Conservation (phyloP, 2,797 vertebrate species). For the Lates japonicus region DNA sequence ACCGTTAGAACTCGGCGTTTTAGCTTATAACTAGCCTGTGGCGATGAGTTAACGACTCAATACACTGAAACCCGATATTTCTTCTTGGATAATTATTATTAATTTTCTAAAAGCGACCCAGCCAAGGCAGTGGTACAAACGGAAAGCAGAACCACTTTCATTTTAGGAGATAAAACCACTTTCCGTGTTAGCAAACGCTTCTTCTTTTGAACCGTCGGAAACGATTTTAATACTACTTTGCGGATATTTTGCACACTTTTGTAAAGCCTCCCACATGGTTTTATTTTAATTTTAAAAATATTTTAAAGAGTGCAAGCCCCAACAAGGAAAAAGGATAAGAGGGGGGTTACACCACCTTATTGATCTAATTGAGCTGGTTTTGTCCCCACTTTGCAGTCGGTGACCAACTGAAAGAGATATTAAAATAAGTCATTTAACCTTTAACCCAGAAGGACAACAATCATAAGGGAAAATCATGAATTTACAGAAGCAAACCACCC, state of each 20-base stretch:
- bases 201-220: conserved; percentile 84
- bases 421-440: conserved; percentile 24
- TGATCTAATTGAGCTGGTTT: conserved; percentile 74
- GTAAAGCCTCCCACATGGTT: conserved; percentile 25
- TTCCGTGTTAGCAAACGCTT: background rate
- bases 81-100: conserved; percentile 82
- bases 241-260: conserved; percentile 65
- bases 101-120: conserved; percentile 83
- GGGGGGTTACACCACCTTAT: conserved; percentile 70
- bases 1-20: conserved; percentile 28
- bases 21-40: conserved; percentile 6
- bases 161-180: conserved; percentile 38
- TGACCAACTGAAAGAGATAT: conserved; percentile 19
- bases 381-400: conserved; percentile 32
- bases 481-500: background rate
- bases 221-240: conserved; percentile 57
- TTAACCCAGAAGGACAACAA: conserved; percentile 2
- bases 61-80: conserved; percentile 65
- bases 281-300: conserved; percentile 84
- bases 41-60: conserved; percentile 89
- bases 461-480: background rate
- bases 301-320: conserved; percentile 86
- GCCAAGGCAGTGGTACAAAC: conserved; percentile 53
- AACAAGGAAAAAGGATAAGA: conserved; percentile 78
- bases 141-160: conserved; percentile 64